These are phyloP conservation scores for Philopotamus ludificatus DNA, from an alignment of 1,140 invertebrate species.

Conservation along the genomic window DNA sequence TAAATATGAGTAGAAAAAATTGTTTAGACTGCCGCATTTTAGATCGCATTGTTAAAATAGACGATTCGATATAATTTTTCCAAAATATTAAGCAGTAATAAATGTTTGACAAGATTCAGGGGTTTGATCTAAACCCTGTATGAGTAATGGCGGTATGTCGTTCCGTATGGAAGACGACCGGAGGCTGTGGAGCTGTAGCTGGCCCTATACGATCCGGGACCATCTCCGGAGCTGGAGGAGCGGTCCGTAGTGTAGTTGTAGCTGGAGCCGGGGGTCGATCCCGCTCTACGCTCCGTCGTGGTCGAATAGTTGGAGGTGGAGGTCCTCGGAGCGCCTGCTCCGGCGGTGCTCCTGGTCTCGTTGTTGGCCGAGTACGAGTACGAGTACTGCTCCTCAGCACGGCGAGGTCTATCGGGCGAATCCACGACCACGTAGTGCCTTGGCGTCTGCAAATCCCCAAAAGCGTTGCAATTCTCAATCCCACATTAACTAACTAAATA, in stretches of 20 bases:
- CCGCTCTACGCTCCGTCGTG: slow-evolving; percentile 65
- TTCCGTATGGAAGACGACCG: slow-evolving; percentile 77
- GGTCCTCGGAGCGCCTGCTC: slow-evolving; percentile 51
- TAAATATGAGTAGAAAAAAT: not conserved
- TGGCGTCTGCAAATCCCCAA: slow-evolving; percentile 66
- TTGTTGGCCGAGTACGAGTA: slow-evolving; percentile 75
- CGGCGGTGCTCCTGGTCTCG: slow-evolving; percentile 59
- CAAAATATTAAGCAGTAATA: no score
- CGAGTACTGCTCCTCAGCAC: slow-evolving; percentile 76
- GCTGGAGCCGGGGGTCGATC: slow-evolving; percentile 65
- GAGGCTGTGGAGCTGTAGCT: slow-evolving; percentile 74
- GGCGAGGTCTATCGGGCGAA: slow-evolving; percentile 66
- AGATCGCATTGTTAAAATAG: no score
- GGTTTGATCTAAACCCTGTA: slow-evolving; percentile 85
- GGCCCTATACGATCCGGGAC: slow-evolving; percentile 72
- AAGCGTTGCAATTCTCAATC: not conserved
- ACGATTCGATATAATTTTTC: no score
- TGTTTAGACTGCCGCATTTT: not conserved
- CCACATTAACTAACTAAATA: not conserved
- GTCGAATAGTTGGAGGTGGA: slow-evolving; percentile 65
- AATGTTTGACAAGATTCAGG: no score
- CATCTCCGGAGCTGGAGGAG: slow-evolving; percentile 64
- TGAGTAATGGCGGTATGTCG: slow-evolving; percentile 78
- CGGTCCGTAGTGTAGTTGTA: slow-evolving; percentile 72
- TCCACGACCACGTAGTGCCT: slow-evolving; percentile 81